These are phyloP conservation scores for Pycnomerus fuliginosus DNA, from an alignment of 2,888 invertebrate species.

Conservation along the genomic window DNA sequence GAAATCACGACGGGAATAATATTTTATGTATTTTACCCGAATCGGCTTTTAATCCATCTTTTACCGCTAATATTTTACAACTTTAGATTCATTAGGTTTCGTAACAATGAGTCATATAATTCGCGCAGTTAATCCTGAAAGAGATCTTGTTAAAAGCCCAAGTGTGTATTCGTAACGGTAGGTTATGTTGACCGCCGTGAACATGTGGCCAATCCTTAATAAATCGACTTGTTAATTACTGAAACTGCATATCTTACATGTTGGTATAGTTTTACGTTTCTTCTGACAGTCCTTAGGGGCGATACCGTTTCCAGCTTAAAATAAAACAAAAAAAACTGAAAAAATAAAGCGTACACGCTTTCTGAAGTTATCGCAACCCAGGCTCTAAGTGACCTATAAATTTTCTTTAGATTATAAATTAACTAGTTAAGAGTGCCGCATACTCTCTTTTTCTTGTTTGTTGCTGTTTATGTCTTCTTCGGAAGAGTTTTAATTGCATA, in stretches of 20 bases:
- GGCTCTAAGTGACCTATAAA: conserved; percentile 46
- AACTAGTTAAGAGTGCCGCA: conserved; percentile 36
- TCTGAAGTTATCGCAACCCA: conserved; percentile 40
- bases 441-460: conserved; percentile 27
- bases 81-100: too few species aligned
- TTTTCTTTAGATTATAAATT: conserved; percentile 44
- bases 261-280: conserved; percentile 44
- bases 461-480: conserved; percentile 16
- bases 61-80: too few species aligned
- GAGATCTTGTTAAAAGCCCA: too few species aligned
- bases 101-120: too few species aligned
- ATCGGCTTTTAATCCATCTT: too few species aligned
- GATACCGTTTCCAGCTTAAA: conserved; percentile 35
- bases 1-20: too few species aligned
- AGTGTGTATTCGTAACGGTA: conserved; percentile 48
- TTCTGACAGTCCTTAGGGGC: conserved; percentile 32
- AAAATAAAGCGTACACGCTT: conserved; percentile 39
- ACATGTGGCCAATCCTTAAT: conserved; percentile 46
- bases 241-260: conserved; percentile 44
- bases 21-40: too few species aligned
- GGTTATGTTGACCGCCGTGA: conserved; percentile 40
- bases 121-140: too few species aligned
- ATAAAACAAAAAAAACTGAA: conserved; percentile 13
- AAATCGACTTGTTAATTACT: conserved; percentile 50
- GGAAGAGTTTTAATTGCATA: conserved; percentile 11